Base-by-base conservation (phyloP, 2,113 vertebrate species). In the Axis porcinus region DNA sequence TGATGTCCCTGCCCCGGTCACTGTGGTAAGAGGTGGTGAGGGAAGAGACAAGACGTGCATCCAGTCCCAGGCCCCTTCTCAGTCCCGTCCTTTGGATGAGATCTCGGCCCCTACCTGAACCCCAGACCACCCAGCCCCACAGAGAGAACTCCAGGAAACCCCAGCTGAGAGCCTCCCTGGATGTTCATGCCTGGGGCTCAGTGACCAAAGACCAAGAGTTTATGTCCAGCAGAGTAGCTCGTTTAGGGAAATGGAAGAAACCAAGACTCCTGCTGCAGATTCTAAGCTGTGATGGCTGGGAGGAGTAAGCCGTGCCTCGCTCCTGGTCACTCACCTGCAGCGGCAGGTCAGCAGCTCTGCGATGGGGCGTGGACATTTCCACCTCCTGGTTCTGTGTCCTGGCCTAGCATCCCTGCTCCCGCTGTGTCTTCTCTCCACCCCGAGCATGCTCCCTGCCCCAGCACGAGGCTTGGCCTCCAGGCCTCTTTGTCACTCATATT, bases 291-390 rank as follows among this genome's bases (percentile, higher is more conserved):
- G 14, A 30, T 15, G 12, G 33, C 60, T 3, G 2, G 28, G 87
- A 74, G 21, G 14, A 64, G 4, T 43, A 17, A 7, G 14, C 0
- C 0, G 8, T 40, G 5, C 15, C 43, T 64, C 23, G 27, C 25
- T 60, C 86, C 33, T 16, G 0, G 1, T 50, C 30, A 21, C 86
- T 62, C 11, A 25, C 45, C 27, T 15, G 2, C 27, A 21, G 2
- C 10, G 23, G 5, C 14, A 6, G 6, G 64, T 82, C 76, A n/a
- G 23, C n/a, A 93, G 15, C 15, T 50, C 23, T 62, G 58, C 0
- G 0, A 1, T 33, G 50, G 10, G 16, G 11, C 12, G 0, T 0
- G 30, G 57, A 33, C 0, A 0, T 28, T 30, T 19, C 40, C 50
- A 43, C 9, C 62, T 55, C 55, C 55, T 50, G 17, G 17, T 55